These are phyloP conservation scores for Cromileptes altivelis DNA, from an alignment of 2,113 vertebrate genomes.

Conservation along the genomic window DNA sequence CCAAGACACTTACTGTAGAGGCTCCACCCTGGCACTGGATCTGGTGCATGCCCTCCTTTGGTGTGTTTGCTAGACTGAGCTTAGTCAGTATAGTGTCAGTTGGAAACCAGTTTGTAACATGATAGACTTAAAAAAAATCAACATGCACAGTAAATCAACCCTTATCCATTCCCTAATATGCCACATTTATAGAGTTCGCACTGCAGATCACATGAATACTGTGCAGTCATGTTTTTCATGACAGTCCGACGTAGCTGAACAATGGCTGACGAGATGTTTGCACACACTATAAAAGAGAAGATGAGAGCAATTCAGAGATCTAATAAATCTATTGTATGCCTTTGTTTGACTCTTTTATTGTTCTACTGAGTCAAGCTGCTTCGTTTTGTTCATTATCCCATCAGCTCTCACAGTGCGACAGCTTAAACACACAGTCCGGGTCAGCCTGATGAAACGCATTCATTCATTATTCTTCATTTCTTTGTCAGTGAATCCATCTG, in stretches of 20 bases:
- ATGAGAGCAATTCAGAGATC: slow-evolving; percentile 20
- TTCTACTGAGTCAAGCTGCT: neutral
- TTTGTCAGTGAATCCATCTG: slow-evolving; percentile 3
- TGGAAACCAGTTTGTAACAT: neutral
- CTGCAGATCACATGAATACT: slow-evolving; percentile 4
- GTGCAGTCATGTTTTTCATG: slow-evolving; percentile 4
- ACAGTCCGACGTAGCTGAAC: slow-evolving; percentile 9
- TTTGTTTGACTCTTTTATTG: slow-evolving; percentile 24
- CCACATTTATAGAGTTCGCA: slow-evolving; percentile 3
- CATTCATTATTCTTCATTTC: neutral
- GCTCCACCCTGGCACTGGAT: slow-evolving; percentile 12
- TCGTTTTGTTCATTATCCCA: slow-evolving; percentile 11
- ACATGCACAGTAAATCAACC: neutral
- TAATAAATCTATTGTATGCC: slow-evolving; percentile 5
- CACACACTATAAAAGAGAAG: slow-evolving; percentile 18
- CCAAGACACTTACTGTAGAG: slow-evolving; percentile 3
- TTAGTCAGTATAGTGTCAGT: neutral
- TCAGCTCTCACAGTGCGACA: neutral
- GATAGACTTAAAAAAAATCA: neutral
- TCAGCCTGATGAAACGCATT: neutral
- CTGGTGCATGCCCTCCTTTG: neutral
- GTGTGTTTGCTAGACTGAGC: slow-evolving; percentile 1
- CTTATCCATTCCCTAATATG: neutral
- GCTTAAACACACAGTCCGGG: neutral
- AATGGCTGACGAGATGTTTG: slow-evolving; percentile 33